These are phyloP conservation scores for Luffia ferchaultella DNA, from an alignment of 2,888 invertebrate species.

Conservation along the genomic window DNA sequence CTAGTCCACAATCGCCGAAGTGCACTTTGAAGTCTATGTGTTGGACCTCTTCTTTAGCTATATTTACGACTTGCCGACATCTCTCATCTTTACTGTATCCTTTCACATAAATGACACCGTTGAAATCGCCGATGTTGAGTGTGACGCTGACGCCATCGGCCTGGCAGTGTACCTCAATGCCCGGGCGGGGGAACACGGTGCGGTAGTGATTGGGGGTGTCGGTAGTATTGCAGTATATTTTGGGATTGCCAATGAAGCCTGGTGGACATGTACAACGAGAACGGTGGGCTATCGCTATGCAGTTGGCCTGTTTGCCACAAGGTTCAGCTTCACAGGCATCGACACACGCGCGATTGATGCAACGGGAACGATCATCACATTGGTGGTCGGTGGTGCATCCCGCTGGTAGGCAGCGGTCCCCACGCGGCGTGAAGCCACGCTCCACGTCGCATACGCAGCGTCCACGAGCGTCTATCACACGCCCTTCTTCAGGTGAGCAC, in stretches of 20 bases:
- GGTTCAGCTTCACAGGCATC: conserved; percentile 79
- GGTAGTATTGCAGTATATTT: conserved; percentile 69
- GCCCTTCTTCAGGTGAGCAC: conserved; percentile 76
- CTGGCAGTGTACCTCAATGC: conserved; percentile 87
- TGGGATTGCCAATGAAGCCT: conserved; percentile 80
- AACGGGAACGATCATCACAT: conserved; percentile 80
- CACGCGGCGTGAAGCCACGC: conserved; percentile 80
- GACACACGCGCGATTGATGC: conserved; percentile 79
- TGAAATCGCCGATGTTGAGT: conserved; percentile 82
- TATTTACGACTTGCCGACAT: conserved; percentile 82
- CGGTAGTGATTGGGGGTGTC: conserved; percentile 51
- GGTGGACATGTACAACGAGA: conserved; percentile 80
- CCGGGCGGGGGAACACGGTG: conserved; percentile 85
- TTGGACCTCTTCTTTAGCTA: conserved; percentile 72
- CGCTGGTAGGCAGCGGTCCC: conserved; percentile 80
- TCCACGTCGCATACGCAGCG: conserved; percentile 84
- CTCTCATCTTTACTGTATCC: conserved; percentile 94
- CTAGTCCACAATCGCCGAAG: conserved; percentile 91
- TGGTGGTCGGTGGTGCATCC: conserved; percentile 76
- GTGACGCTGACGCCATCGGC: conserved; percentile 92
- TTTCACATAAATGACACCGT: conserved; percentile 92
- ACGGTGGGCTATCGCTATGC: conserved; percentile 79
- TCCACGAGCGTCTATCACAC: conserved; percentile 77
- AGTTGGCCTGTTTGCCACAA: conserved; percentile 80
- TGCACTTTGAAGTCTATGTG: conserved; percentile 86